Base-by-base conservation (phyloP, 2,888 invertebrate species). In the Bhutanitis thaidina region DNA sequence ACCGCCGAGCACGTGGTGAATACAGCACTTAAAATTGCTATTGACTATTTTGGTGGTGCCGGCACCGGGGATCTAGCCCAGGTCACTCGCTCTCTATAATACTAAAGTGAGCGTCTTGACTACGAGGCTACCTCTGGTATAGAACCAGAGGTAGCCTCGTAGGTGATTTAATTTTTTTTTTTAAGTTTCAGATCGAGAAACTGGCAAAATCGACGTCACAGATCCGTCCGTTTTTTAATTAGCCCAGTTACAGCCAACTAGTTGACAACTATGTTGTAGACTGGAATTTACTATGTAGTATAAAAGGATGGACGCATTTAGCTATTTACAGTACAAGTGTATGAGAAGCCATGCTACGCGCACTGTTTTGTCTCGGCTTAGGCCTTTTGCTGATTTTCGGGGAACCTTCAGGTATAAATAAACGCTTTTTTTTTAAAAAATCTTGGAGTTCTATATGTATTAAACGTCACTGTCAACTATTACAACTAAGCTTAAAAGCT, bases 341-440 rank as follows among this genome's bases (percentile, higher is more conserved):
- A 37, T 29, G 3, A 37, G 43, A 14, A 49, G 49, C 16, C 32
- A 49, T 49, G 49, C 36, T 30, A 36, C 48, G 49, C 38, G 30
- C 37, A 16, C 43, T 49, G 20, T 38, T 1, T 9, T 49, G 32
- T 25, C 37, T 49, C n/a, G 43, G 43, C 10, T 1, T 49, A 13
- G 36, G 43, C 37, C 37, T 43, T 20, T 30, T 49, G 4, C 4
- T 49, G 14, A 37, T 38, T 37, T 49, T 43, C 7, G 38, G 43
- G 1, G 43, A 37, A 13, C 30, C 49, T 7, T 29, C 49, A 49
- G 49, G 49, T 49, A 49, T 20, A 20, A 20, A 20, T 20, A 20
- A 20, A 20, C 2, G 2, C 20, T 20, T 5, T 20, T 20, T 20
- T 20, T 20, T n/a, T n/a, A n/a, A n/a, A n/a, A n/a, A n/a, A n/a